Evolutionary conservation across 2,888 invertebrate species (phyloP).

Genomic region (Eupithecia subfuscata): DNA sequence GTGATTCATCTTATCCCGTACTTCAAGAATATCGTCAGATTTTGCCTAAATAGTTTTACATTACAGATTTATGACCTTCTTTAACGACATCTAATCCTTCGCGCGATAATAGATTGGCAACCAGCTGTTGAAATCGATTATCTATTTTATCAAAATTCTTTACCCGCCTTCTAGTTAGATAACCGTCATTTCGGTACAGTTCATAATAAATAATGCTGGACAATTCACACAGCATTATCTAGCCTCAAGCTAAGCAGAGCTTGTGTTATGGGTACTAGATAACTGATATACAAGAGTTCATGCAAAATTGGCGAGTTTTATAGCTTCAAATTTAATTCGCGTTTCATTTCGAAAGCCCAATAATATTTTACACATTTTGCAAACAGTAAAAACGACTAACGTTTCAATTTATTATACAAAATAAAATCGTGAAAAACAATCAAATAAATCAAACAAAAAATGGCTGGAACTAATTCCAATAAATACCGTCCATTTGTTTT

Average conservation of each 20-base stretch:
- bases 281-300: not conserved
- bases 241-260: no score
- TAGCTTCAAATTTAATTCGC: not conserved
- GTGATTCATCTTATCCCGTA: not conserved
- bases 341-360: conserved; percentile 2
- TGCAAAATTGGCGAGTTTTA: not conserved
- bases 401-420: conserved; percentile 19
- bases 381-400: conserved; percentile 13
- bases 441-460: conserved; percentile 28
- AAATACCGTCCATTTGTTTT: conserved; percentile 16
- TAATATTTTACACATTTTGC: conserved; percentile 6
- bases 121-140: conserved; percentile 18
- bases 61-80: not conserved
- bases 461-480: conserved; percentile 20
- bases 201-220: no score
- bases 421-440: conserved; percentile 25
- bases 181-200: no score
- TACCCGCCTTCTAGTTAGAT: no score
- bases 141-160: no score
- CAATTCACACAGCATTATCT: no score
- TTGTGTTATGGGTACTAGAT: no score
- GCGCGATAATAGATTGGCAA: conserved; percentile 18
- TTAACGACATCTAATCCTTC: conserved; percentile 6
- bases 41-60: not conserved
- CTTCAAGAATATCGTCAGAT: not conserved